These are phyloP conservation scores for Meriones psammophilus DNA, from an alignment of 2,797 vertebrate genomes.

Conservation along the genomic window DNA sequence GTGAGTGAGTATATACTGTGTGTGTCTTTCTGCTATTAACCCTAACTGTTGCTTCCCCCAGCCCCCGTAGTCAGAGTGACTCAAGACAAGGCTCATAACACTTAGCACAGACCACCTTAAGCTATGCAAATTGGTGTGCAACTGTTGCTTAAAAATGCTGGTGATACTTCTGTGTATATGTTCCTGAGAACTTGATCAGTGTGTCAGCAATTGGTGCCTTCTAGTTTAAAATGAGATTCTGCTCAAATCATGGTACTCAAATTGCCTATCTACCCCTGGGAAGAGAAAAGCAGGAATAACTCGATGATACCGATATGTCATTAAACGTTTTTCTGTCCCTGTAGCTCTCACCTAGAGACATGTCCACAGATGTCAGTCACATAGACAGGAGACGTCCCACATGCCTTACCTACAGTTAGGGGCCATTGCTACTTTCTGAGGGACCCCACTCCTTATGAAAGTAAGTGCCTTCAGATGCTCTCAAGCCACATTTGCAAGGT, in stretches of 20 bases:
- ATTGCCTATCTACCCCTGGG: not conserved
- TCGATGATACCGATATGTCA: not conserved
- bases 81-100: not conserved
- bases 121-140: not conserved
- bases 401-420: not conserved
- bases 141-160: not conserved
- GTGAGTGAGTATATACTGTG: too few species aligned
- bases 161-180: not conserved
- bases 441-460: not conserved
- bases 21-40: not conserved
- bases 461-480: not conserved
- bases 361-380: not conserved
- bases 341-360: not conserved
- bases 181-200: not conserved
- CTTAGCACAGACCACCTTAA: not conserved
- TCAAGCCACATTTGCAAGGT: not conserved
- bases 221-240: conserved; percentile 9
- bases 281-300: not conserved
- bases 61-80: not conserved
- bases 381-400: not conserved
- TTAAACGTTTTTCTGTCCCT: not conserved
- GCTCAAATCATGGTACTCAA: not conserved
- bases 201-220: not conserved
- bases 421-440: not conserved
- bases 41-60: not conserved